phyloP scores from a whole-genome alignment of 2,113 vertebrate species.

The Parus major region DNA sequence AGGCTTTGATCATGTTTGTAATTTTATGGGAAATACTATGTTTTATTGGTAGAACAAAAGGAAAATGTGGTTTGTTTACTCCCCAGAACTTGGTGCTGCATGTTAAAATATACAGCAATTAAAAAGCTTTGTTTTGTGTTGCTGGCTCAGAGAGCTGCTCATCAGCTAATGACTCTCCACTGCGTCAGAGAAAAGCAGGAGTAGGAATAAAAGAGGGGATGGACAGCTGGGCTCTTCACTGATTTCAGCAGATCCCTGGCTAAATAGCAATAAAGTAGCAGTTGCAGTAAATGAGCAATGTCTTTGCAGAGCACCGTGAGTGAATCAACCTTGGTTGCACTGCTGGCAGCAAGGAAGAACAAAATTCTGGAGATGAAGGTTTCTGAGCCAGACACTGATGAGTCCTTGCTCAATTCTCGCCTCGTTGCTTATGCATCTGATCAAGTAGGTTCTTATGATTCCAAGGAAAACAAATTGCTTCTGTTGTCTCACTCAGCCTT shows the following conservation, averaged over 20 bases:
- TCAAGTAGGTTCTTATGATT: conserved; percentile 76
- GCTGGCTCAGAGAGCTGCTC: background rate
- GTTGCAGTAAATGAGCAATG: background rate
- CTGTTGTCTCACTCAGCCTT: background rate
- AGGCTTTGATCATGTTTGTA: background rate
- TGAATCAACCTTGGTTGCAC: conserved; percentile 89
- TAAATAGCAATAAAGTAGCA: background rate
- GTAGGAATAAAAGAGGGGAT: background rate
- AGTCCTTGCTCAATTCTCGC: conserved; percentile 86
- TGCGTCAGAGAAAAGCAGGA: background rate
- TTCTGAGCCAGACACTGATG: conserved; percentile 77
- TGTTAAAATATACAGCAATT: background rate
- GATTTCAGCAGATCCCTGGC: background rate
- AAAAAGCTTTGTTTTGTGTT: background rate
- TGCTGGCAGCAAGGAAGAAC: conserved; percentile 90
- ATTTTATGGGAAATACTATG: background rate
- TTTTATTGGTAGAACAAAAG: background rate
- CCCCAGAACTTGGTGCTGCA: background rate
- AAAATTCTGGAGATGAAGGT: conserved; percentile 85
- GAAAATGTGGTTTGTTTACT: background rate
- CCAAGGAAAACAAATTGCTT: background rate
- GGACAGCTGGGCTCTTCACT: background rate
- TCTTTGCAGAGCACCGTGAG: conserved; percentile 88
- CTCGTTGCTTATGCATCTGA: conserved; percentile 92
- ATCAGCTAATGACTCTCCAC: background rate